These are phyloP conservation scores for Electrona antarctica DNA, from an alignment of 2,113 vertebrate species.

Conservation along the genomic window DNA sequence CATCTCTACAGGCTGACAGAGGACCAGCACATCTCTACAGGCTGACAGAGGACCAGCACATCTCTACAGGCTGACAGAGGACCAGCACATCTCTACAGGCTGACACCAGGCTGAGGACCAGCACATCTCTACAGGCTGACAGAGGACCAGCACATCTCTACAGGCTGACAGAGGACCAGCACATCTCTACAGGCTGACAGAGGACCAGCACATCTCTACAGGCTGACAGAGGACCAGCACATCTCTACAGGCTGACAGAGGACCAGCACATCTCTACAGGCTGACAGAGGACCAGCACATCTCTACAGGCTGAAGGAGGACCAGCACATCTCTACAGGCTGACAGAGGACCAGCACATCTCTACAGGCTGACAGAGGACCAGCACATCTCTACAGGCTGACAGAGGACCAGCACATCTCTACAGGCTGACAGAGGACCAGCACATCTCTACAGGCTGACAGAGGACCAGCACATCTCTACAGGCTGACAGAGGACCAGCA, in stretches of 20 bases:
- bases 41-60: not conserved
- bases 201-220: not conserved
- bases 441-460: conserved; percentile 2
- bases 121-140: conserved; percentile 1
- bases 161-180: not conserved
- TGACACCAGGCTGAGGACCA: too few relatives aligned
- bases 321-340: not conserved
- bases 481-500: not conserved
- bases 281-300: conserved; percentile 1
- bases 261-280: not conserved
- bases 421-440: not conserved
- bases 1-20: not conserved
- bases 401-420: not conserved
- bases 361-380: not conserved
- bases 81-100: not conserved
- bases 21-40: not conserved
- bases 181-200: not conserved
- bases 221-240: not conserved
- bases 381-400: conserved; percentile 1
- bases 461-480: not conserved
- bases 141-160: not conserved
- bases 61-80: not conserved
- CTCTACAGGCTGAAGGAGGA: not conserved
- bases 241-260: not conserved
- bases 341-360: not conserved